Percentiles rank a stretch among this genome's conserved stretches.
Evolutionary conservation across 2,888 invertebrate species (phyloP).

Genomic region (Lasioglossum calceatum): DNA sequence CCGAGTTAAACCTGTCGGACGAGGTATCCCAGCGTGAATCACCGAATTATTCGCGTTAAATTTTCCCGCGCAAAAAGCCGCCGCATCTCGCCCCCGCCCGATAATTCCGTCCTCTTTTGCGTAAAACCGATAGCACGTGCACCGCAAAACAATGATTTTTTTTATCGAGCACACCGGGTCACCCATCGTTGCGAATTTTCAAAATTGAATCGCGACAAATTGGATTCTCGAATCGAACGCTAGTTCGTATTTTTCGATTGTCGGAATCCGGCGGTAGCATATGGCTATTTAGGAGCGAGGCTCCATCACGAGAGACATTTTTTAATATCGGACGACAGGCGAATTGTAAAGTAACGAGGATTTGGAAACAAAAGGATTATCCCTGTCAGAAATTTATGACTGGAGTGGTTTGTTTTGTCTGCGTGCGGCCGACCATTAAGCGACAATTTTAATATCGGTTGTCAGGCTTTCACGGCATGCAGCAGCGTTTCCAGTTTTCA

Average conservation of each 20-base stretch:
- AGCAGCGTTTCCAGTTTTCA: constrained; percentile 2
- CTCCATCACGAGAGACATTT: neutral
- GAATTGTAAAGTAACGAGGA: neutral
- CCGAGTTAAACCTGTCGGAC: constrained; percentile 33
- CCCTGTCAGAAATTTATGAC: neutral
- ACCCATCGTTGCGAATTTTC: neutral
- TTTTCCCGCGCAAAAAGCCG: neutral
- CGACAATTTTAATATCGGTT: neutral
- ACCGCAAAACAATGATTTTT: constrained; percentile 5
- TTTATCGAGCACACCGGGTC: neutral
- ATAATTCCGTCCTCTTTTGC: constrained; percentile 11
- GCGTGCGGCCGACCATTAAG: neutral
- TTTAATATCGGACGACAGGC: neutral
- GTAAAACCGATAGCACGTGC: constrained; percentile 9
- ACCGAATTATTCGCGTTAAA: constrained; percentile 27
- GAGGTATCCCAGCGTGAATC: constrained; percentile 12
- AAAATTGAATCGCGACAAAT: neutral
- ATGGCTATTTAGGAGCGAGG: too few relatives aligned
- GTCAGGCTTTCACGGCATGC: neutral
- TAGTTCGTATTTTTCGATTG: neutral
- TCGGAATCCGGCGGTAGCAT: neutral
- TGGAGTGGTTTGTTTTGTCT: neutral
- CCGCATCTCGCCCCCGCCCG: neutral
- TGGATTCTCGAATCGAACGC: neutral
- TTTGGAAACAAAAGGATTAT: neutral